A percentile compares a stretch with the other conserved stretches of the same genome.
Conservation (phyloP, 2,797 vertebrate genomes). For the Fistularia tabacaria region DNA sequence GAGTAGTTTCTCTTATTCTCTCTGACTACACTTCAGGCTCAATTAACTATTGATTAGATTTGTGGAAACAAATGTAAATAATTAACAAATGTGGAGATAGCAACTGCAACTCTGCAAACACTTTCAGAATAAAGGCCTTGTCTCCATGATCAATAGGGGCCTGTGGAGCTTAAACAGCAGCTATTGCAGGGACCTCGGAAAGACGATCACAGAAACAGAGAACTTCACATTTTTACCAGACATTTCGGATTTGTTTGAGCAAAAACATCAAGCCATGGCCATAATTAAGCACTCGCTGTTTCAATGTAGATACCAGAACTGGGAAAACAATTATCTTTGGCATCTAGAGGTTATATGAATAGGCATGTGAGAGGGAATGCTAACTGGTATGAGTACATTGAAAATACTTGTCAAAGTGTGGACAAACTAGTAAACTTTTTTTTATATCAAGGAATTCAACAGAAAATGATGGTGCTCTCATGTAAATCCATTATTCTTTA, state of each 20-base stretch:
- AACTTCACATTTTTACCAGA: constrained; percentile 61
- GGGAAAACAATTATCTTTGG: too few species aligned
- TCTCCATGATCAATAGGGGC: constrained; percentile 61
- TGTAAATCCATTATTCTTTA: constrained; percentile 28
- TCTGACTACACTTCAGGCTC: constrained; percentile 46
- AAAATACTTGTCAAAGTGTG: constrained; percentile 26
- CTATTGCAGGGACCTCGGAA: constrained; percentile 35
- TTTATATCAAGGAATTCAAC: constrained; percentile 1
- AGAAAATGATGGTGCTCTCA: background rate
- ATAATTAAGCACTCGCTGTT: constrained; percentile 39
- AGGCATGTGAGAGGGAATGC: too few species aligned
- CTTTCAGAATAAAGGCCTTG: constrained; percentile 55
- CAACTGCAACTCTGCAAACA: constrained; percentile 64
- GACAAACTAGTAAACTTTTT: constrained; percentile 5
- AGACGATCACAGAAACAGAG: constrained; percentile 43
- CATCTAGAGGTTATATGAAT: too few species aligned
- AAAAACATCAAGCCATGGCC: constrained; percentile 39
- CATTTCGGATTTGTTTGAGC: constrained; percentile 56
- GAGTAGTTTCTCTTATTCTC: constrained; percentile 50
- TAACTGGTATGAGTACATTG: constrained; percentile 15
- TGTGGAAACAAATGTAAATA: constrained; percentile 67
- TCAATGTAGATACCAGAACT: constrained; percentile 37
- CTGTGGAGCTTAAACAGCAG: constrained; percentile 37
- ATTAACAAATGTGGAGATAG: constrained; percentile 68
- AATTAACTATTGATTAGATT: constrained; percentile 74